Base-by-base conservation (phyloP, 2,888 invertebrate species). In the Drosophila seclusa region DNA sequence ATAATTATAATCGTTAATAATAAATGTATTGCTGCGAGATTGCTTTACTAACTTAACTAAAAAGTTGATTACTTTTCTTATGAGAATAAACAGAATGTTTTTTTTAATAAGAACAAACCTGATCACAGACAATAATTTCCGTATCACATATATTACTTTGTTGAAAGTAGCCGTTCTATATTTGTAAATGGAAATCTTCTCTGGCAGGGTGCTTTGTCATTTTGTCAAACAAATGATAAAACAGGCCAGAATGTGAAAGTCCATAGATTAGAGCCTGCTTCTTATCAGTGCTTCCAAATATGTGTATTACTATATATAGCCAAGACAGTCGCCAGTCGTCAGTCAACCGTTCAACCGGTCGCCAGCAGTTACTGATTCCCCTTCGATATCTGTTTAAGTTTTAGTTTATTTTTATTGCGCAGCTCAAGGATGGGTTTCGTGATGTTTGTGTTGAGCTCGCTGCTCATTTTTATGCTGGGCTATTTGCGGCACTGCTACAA, bases 401-500 rank as follows among this genome's bases (percentile, higher is more conserved):
- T 11, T n/a, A 18, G 29, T 36, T 29, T 1, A 1, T 16, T 34
- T 50, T 21, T 16, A 2, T 13, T 18, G 2, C 27, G 18, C 5
- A 27, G n/a, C 31, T 58, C 2, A 2, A 53, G 6, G 4, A 91
- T 91, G 91, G 72, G 73, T 18, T 64, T 77, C 34, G n/a, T 65
- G 13, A 49, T 89, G 3, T 59, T 91, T 2, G 48, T 82, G 2
- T 34, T 82, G 2, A 71, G 66, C 11, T 61, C 77, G 6, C 11
- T 87, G 10, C 4, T 91, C 0, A 65, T 75, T 0, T 64, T 68
- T 6, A 0, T 87, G 13, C 50, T 87, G 18, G 73, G 79, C 16
- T 82, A 73, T 52, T 48, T 91, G 11, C 68, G 82, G 5, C 52
- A 77, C 3, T 80, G 72, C 24, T 90, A 83, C 54, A 73, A 52